A percentile compares a stretch with the other conserved stretches of the same genome.
These are phyloP conservation scores for Nowickia ferox DNA, from an alignment of 2,888 invertebrate genomes.

Conservation along the genomic window DNA sequence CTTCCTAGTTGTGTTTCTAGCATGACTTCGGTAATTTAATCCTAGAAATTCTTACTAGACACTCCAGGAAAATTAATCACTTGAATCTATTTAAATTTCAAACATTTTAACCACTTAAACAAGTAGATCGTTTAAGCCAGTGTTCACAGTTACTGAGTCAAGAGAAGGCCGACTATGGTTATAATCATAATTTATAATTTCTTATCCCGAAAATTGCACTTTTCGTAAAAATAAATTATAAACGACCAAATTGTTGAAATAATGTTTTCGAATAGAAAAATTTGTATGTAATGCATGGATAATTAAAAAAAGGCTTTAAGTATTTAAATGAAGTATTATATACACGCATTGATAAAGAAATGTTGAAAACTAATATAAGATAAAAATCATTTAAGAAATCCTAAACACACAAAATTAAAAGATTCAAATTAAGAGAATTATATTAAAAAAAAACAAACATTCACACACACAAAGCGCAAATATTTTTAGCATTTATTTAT, in stretches of 20 bases:
- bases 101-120: no score
- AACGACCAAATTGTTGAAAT: slow-evolving; percentile 61
- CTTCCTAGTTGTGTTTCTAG: no score
- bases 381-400: slow-evolving; percentile 1
- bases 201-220: no score
- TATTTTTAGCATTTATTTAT: slow-evolving; percentile 62
- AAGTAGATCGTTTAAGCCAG: no score
- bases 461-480: slow-evolving; percentile 31
- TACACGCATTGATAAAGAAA: slow-evolving; percentile 39
- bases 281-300: slow-evolving; percentile 22
- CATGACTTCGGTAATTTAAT: no score
- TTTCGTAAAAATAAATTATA: slow-evolving; percentile 51
- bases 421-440: background rate
- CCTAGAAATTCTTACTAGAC: no score
- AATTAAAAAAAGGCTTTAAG: slow-evolving; percentile 46
- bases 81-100: no score
- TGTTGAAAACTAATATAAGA: slow-evolving; percentile 24
- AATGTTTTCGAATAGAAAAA: slow-evolving; percentile 24
- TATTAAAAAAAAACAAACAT: background rate
- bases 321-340: slow-evolving; percentile 17
- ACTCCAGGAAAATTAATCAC: no score
- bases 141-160: no score
- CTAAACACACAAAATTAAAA: slow-evolving; percentile 20
- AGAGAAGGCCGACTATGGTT: no score
- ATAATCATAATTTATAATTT: no score